phyloP scores from a whole-genome alignment of 1,140 invertebrate species.

The Eciton burchellii region DNA sequence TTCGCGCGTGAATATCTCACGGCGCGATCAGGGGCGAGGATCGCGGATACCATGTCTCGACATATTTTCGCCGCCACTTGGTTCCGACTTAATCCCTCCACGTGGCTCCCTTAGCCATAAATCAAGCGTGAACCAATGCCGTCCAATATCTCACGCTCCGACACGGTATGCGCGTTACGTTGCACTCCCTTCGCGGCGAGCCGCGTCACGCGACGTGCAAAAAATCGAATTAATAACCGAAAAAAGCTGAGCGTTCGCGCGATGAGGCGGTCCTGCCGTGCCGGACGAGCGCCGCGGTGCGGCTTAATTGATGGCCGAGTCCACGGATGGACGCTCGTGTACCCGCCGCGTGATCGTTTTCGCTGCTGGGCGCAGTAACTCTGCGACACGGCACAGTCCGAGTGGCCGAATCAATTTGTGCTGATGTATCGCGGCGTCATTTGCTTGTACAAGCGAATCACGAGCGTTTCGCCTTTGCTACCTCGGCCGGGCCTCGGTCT shows the following conservation, averaged over 20 bases:
- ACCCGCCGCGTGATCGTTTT: conserved; percentile 34
- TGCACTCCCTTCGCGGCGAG: background rate
- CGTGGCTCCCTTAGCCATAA: background rate
- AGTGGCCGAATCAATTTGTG: conserved; percentile 69
- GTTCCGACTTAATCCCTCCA: conserved; percentile 14
- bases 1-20: conserved; percentile 4
- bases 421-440: conserved; percentile 70
- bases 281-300: conserved; percentile 3
- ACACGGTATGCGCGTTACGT: conserved; percentile 1
- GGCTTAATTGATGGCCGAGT: conserved; percentile 63
- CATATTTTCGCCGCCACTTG: background rate
- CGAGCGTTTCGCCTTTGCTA: conserved; percentile 48
- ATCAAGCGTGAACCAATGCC: conserved; percentile 34
- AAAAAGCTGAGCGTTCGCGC: conserved; percentile 29
- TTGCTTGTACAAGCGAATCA: conserved; percentile 67
- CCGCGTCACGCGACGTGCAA: conserved; percentile 15
- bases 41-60: background rate
- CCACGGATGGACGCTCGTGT: conserved; percentile 1
- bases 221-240: conserved; percentile 48
- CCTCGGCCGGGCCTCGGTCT: background rate
- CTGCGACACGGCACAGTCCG: conserved; percentile 30
- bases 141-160: conserved; percentile 29
- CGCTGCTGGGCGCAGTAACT: background rate
- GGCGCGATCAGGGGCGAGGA: background rate
- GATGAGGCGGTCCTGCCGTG: conserved; percentile 28